Base-by-base conservation (phyloP, 2,797 vertebrate genomes). In the Melanogrammus aeglefinus region DNA sequence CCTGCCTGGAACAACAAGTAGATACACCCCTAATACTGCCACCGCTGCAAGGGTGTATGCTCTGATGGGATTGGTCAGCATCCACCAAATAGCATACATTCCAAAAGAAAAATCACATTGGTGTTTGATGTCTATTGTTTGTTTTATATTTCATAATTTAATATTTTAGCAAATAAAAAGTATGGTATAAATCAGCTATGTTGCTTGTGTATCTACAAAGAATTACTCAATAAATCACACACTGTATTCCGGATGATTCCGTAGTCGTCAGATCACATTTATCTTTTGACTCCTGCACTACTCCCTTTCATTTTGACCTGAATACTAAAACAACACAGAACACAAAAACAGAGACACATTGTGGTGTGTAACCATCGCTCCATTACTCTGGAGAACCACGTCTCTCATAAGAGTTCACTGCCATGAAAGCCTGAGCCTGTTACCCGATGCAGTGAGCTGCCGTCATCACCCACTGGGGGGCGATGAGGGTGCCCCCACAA, bases 401-500 rank as follows among this genome's bases (percentile, higher is more conserved):
- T 38, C 38, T 0, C 10, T 57, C 5, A 6, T 57, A 21, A 51
- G 47, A 16, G 5, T 51, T 16, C 9, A 16, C 47, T n/a, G 6
- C 51, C 18, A 63, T 63, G 21, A 14, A 6, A n/a, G 18, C 51
- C 21, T 9, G 21, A 63, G 51, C 1, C 6, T 3, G 57, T 63
- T 87, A 97, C 96, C 95, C 86, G 85, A 97, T 95, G 91, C 96
- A 97, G 90, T 96, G 95, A 84, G 96, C 96, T 24, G 96, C 96
- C 1, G 97, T 97, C 85, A 97, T 7, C 27, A 97, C 95, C 97
- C 96, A 98, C 80, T 91, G 89, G n/a, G 72, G 75, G 44, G 90
- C 78, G 75, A 97, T 94, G 89, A 96, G 94, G 75, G 92, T 94
- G 24, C 92, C 96, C 35, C 97, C 96, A 0, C 96, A 98, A 36